Conservation (phyloP, 1,140 invertebrate genomes). For the Adoxophyes honmai region DNA sequence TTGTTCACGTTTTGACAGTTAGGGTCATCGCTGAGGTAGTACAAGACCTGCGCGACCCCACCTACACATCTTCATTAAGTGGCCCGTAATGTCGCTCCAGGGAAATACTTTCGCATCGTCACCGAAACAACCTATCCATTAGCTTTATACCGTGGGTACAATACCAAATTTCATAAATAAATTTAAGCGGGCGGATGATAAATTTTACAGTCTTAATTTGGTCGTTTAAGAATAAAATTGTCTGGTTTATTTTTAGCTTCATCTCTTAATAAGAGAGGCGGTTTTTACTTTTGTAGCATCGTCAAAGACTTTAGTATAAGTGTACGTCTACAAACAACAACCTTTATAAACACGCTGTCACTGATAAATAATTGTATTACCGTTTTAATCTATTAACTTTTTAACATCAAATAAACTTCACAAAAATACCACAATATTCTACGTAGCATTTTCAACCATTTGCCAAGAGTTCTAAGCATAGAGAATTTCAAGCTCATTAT, state of each 20-base stretch:
- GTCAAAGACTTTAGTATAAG: too few relatives aligned
- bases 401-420: too few relatives aligned
- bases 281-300: too few relatives aligned
- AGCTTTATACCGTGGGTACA: background rate
- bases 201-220: background rate
- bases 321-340: too few relatives aligned
- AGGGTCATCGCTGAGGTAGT: background rate
- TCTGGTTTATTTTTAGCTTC: too few relatives aligned
- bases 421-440: too few relatives aligned
- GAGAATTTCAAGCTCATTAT: background rate
- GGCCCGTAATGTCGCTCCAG: constrained; percentile 34
- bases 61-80: constrained; percentile 47
- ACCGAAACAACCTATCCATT: constrained; percentile 10
- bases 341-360: too few relatives aligned
- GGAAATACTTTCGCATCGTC: constrained; percentile 29
- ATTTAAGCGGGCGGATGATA: background rate
- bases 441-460: too few relatives aligned
- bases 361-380: too few relatives aligned
- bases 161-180: background rate
- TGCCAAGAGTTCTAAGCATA: constrained; percentile 18
- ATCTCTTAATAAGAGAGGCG: too few relatives aligned
- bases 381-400: too few relatives aligned
- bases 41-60: constrained; percentile 24
- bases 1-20: background rate
- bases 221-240: background rate